Conservation (phyloP, 2,888 invertebrate genomes). For the Pegoplata infirma region DNA sequence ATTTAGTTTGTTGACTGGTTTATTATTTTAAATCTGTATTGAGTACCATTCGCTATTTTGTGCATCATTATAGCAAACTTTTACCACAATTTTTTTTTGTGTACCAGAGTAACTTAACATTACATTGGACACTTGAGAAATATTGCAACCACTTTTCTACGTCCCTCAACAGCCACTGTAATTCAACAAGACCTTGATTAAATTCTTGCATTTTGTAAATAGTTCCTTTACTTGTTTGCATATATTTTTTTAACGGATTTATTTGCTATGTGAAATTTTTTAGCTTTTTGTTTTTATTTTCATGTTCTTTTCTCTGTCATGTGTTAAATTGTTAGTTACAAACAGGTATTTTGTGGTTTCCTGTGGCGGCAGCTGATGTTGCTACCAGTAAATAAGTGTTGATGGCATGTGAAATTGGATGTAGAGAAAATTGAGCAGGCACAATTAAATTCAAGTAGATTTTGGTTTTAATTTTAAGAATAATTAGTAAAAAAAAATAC, state of each 20-base stretch:
- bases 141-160: neutral
- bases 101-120: too few species aligned
- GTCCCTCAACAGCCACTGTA: neutral
- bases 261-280: neutral
- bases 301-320: constrained; percentile 44
- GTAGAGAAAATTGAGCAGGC: neutral
- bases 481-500: too few species aligned
- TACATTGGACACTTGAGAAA: constrained; percentile 7
- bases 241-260: constrained; percentile 13
- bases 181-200: constrained; percentile 38
- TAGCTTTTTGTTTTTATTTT: neutral
- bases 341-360: constrained; percentile 62
- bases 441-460: neutral
- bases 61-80: too few species aligned
- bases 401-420: constrained; percentile 43
- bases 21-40: too few species aligned
- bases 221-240: constrained; percentile 19
- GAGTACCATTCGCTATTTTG: too few species aligned
- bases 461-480: too few species aligned
- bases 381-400: constrained; percentile 34
- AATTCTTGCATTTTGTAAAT: constrained; percentile 24
- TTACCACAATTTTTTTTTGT: too few species aligned
- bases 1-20: too few species aligned
- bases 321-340: constrained; percentile 54
- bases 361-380: constrained; percentile 29